Percentiles rank a stretch among this genome's conserved stretches.
These are phyloP conservation scores for Psittacula echo DNA, from an alignment of 2,797 vertebrate species.

Conservation along the genomic window DNA sequence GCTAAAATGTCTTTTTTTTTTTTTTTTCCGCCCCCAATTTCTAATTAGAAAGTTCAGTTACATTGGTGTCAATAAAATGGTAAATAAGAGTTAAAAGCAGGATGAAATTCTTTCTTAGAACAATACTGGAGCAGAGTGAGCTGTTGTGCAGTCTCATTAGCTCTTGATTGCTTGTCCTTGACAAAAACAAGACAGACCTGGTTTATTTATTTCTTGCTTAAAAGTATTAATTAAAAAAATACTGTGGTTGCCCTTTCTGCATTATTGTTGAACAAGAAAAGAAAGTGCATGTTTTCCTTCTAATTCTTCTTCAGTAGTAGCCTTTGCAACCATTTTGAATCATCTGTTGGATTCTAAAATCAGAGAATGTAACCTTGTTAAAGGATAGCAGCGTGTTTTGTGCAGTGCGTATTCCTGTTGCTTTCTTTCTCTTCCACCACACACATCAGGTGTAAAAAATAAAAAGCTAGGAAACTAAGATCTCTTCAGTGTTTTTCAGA, in stretches of 20 bases:
- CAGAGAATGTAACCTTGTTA: accelerated
- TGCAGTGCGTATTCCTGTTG: not conserved
- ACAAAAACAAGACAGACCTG: not conserved
- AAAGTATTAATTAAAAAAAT: not conserved
- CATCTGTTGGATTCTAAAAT: accelerated
- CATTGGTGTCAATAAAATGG: not conserved
- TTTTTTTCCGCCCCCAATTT: not conserved
- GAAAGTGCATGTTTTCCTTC: not conserved
- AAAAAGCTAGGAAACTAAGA: not conserved
- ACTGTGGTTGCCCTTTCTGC: not conserved
- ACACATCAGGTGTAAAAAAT: not conserved
- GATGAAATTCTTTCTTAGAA: not conserved
- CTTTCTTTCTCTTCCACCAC: not conserved
- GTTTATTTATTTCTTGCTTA: not conserved
- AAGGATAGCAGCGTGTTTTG: accelerated
- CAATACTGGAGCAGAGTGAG: not conserved
- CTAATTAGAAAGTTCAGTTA: not conserved
- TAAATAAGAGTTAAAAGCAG: not conserved
- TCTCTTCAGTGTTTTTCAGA: accelerated
- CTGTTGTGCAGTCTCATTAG: not conserved
- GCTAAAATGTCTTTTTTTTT: not conserved
- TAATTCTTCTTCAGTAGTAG: accelerated
- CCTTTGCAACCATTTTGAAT: not conserved
- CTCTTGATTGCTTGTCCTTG: not conserved
- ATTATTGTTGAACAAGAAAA: not conserved